Base-by-base conservation (phyloP, 1,140 invertebrate species). In the Nephotettix cincticeps region DNA sequence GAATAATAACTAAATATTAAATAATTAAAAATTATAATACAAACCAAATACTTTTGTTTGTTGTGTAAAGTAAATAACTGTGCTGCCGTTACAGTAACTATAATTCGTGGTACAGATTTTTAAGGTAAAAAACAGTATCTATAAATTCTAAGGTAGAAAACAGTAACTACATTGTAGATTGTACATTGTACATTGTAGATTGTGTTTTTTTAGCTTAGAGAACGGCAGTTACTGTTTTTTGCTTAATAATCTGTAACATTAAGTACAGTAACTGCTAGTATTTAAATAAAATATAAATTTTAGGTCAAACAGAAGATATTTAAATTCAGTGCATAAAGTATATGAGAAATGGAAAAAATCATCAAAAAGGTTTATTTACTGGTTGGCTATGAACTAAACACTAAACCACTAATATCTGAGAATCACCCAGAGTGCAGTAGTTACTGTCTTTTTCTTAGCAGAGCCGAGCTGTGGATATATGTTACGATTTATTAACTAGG, bases 41-140 rank as follows among this genome's bases (percentile, higher is more conserved):
- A 30, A 3, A 25, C 23, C 23, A 63, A 9, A 4, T 25, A 23
- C n/a, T n/a, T n/a, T 56, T n/a, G 23, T 28, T 6, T 63, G 11
- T 3, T 63, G 11, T 25, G 3, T 63, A 2, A 25, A n/a, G 19
- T 28, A 63, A 25, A 4, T 28, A 25, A 9, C 4, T 29, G 58
- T 30, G 4, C 4, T 63, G 9, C 4, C 27, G 9, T 28, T 23
- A 25, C 28, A 11, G 11, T 63, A 63, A 63, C 21, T n/a, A 27
- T 27, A 25, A 27, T 25, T 6, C 3, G 11, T 2, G 9, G 4
- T 25, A 17, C 14, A 6, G 14, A 27, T n/a, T 63, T n/a, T n/a
- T 25, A 63, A 63, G 28, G 11, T 27, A 63, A 63, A 63, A 9
- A 63, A 63, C 58, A 63, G 58, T 63, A 63, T 27, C 58, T 63